Percentiles rank a stretch among this genome's conserved stretches.
phyloP scores from a whole-genome alignment of 2,888 invertebrate genomes.

The Elmis aenea region DNA sequence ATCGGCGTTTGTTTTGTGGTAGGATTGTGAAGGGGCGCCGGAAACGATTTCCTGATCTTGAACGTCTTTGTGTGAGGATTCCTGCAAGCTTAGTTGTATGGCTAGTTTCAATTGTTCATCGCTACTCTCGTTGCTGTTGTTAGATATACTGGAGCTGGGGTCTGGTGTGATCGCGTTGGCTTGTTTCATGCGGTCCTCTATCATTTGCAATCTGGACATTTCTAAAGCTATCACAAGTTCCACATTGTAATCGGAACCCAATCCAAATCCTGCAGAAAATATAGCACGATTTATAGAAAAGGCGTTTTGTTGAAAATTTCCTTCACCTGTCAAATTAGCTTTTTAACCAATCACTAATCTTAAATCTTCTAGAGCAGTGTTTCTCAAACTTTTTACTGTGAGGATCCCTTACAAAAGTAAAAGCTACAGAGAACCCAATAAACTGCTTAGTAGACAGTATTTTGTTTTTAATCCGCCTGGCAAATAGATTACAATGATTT shows the following conservation, averaged over 20 bases:
- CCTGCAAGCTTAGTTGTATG: constrained; percentile 52
- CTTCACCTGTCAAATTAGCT: no score
- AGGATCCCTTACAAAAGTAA: no score
- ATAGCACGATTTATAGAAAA: neutral
- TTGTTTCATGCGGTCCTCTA: constrained; percentile 55
- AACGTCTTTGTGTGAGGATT: constrained; percentile 33
- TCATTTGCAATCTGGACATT: constrained; percentile 63
- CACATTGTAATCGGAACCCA: constrained; percentile 53
- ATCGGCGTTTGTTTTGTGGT: constrained; percentile 47
- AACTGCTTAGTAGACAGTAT: no score
- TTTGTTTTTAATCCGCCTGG: no score
- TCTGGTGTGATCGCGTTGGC: constrained; percentile 35
- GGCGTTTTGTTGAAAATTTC: no score
- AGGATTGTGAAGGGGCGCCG: constrained; percentile 23
- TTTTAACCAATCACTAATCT: no score
- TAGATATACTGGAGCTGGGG: constrained; percentile 43
- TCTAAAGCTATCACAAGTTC: constrained; percentile 62
- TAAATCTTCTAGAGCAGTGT: no score
- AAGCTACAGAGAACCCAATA: no score
- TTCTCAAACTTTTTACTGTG: no score
- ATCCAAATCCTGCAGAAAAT: constrained; percentile 13
- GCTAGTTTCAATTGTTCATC: constrained; percentile 51
- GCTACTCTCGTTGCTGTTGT: constrained; percentile 40
- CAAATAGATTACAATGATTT: no score
- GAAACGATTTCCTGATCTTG: constrained; percentile 20